phyloP scores from a whole-genome alignment of 2,888 invertebrate genomes.

The Drosophila koepferae region DNA sequence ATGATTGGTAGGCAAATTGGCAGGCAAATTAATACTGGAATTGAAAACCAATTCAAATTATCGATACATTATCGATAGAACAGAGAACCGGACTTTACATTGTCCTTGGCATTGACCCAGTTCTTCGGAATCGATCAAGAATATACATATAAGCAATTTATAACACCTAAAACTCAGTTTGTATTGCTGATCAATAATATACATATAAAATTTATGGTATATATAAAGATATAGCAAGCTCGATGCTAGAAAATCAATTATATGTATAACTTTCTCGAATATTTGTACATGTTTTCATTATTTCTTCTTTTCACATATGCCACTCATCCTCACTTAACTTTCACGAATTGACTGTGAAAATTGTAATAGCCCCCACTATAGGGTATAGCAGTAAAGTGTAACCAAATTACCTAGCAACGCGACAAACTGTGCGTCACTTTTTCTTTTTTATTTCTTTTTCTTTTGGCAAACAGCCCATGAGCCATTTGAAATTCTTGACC shows the following conservation, averaged over 20 bases:
- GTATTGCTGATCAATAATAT: not conserved
- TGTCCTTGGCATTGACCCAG: not conserved
- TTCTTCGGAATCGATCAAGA: not conserved
- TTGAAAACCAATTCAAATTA: not conserved
- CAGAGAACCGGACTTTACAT: not conserved
- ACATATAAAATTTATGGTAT: too few species aligned
- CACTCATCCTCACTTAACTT: not conserved
- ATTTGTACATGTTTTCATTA: not conserved
- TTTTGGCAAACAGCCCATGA: slow-evolving; percentile 43
- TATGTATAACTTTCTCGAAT: not conserved
- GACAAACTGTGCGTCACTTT: slow-evolving; percentile 45
- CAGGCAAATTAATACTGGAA: not conserved
- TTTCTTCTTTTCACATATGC: not conserved
- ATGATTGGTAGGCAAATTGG: not conserved
- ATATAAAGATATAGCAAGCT: too few species aligned
- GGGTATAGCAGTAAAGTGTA: not conserved
- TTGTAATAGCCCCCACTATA: not conserved
- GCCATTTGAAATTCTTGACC: slow-evolving; percentile 52
- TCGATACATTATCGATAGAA: not conserved
- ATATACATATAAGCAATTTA: not conserved
- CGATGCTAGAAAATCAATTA: not conserved
- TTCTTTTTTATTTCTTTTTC: not conserved
- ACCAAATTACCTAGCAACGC: slow-evolving; percentile 4
- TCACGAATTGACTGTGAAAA: not conserved
- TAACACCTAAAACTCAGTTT: not conserved